These are phyloP conservation scores for Cheirogaleus major DNA, from an alignment of 2,797 vertebrate species.

Conservation along the genomic window DNA sequence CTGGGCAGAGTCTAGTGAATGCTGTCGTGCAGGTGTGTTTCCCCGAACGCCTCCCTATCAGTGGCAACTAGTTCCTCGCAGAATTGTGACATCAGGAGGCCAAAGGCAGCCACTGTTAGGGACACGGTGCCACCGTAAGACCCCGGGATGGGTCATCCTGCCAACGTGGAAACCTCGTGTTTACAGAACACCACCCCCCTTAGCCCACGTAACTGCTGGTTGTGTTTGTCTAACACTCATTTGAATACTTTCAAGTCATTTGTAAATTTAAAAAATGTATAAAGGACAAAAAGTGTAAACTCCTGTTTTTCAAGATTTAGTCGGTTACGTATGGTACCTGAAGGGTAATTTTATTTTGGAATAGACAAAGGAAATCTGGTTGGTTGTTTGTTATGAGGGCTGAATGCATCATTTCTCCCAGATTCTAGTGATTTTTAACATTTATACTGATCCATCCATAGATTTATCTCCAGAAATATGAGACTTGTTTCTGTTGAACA, in stretches of 20 bases:
- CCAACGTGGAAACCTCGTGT: rapidly evolving
- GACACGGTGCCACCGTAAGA: rapidly evolving
- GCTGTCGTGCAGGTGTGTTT: background rate
- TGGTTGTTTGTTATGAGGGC: background rate
- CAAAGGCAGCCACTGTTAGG: background rate
- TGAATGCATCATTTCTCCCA: background rate
- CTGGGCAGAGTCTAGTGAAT: background rate
- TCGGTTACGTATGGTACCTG: background rate
- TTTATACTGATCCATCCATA: background rate
- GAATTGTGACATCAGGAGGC: background rate
- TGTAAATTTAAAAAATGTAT: conserved; percentile 19
- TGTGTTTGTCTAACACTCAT: background rate
- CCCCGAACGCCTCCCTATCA: background rate
- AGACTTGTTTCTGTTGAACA: background rate
- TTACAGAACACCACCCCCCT: background rate
- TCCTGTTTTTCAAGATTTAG: background rate
- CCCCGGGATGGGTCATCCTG: background rate
- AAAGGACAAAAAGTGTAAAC: background rate
- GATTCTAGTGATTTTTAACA: background rate
- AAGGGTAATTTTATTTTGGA: background rate
- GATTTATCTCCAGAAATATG: background rate
- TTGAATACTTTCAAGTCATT: background rate
- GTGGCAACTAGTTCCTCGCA: background rate
- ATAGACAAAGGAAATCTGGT: background rate
- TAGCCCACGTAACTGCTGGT: background rate